A percentile compares a stretch with the other conserved stretches of the same genome.
phyloP scores from a whole-genome alignment of 2,888 invertebrate genomes.

The Bombylius major region DNA sequence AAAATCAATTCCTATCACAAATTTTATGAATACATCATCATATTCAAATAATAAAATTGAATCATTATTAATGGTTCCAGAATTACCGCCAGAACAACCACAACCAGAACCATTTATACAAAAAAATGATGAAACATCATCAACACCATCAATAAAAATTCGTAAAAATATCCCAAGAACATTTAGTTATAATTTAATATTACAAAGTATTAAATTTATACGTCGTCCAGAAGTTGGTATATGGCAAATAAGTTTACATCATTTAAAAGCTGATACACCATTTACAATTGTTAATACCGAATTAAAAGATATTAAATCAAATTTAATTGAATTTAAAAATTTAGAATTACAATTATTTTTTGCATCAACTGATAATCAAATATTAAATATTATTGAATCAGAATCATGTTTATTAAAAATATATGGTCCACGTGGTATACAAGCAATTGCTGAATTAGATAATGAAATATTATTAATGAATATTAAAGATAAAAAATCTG shows the following conservation, averaged over 20 bases:
- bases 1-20: too few relatives aligned
- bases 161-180: conserved; percentile 7
- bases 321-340: conserved; percentile 15
- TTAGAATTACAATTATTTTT: conserved; percentile 15
- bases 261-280: conserved; percentile 15
- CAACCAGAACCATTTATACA: not conserved
- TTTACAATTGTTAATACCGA: conserved; percentile 14
- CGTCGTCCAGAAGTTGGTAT: conserved; percentile 14
- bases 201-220: conserved; percentile 13
- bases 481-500: conserved; percentile 10
- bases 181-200: conserved; percentile 14
- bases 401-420: conserved; percentile 13
- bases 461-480: conserved; percentile 12
- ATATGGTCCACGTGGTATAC: conserved; percentile 14
- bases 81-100: not conserved
- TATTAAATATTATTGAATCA: conserved; percentile 13
- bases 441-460: conserved; percentile 15
- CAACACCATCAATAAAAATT: conserved; percentile 1
- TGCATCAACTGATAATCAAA: conserved; percentile 10
- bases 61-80: not conserved
- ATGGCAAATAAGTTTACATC: conserved; percentile 17
- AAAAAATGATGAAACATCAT: too few relatives aligned
- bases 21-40: too few relatives aligned
- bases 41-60: too few relatives aligned
- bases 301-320: conserved; percentile 9